phyloP scores from a whole-genome alignment of 2,888 invertebrate genomes.

The Lypha dubia region DNA sequence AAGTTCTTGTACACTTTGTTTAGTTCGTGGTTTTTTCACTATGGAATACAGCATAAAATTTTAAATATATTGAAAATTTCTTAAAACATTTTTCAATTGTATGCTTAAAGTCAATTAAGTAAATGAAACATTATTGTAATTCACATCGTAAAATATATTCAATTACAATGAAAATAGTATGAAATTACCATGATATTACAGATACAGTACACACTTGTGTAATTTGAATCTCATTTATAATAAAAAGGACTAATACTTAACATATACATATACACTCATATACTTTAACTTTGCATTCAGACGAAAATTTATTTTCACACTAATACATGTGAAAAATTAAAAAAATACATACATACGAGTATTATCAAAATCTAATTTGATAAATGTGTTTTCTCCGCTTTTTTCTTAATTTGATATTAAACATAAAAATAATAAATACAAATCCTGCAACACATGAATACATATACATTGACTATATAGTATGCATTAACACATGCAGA shows the following conservation, averaged over 20 bases:
- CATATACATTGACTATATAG: not conserved
- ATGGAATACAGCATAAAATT: too few species aligned
- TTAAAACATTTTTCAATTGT: too few species aligned
- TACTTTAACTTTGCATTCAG: too few species aligned
- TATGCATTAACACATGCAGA: too few species aligned
- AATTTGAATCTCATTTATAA: slow-evolving; percentile 10
- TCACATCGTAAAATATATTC: not conserved
- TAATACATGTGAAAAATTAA: not conserved
- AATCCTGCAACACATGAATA: too few species aligned
- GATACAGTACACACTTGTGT: not conserved
- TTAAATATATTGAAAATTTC: too few species aligned
- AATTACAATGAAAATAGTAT: not conserved
- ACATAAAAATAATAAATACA: too few species aligned
- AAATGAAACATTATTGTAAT: not conserved
- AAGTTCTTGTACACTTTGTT: too few species aligned
- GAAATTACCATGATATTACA: not conserved
- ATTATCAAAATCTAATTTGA: slow-evolving; percentile 11
- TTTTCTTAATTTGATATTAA: not conserved
- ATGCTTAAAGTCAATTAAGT: not conserved
- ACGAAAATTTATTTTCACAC: not conserved
- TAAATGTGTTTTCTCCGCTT: not conserved
- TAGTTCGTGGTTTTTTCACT: too few species aligned
- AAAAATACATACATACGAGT: not conserved
- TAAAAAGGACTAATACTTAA: not conserved
- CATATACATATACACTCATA: too few species aligned